A percentile compares a stretch with the other conserved stretches of the same genome.
phyloP scores from a whole-genome alignment of 2,113 vertebrate species.

The Bos indicus region DNA sequence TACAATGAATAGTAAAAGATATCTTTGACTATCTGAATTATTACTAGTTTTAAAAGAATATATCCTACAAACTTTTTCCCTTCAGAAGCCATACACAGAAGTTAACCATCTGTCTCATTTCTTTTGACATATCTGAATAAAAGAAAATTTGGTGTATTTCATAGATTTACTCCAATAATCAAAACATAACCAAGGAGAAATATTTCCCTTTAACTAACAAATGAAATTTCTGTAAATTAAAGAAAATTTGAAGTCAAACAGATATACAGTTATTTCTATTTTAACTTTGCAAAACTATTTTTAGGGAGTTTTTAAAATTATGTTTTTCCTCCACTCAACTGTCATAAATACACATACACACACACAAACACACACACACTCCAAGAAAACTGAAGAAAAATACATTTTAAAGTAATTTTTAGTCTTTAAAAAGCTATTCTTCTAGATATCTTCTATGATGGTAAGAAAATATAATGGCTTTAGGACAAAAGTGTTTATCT shows the following conservation, averaged over 20 bases:
- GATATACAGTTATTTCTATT: background rate
- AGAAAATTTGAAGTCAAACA: conserved; percentile 16
- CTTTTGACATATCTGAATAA: background rate
- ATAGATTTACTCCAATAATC: background rate
- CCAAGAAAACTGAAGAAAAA: background rate
- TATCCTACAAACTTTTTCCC: background rate
- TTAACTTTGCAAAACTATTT: background rate
- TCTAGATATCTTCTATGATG: background rate
- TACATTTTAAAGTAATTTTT: background rate
- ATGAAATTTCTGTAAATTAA: background rate
- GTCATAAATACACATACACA: background rate
- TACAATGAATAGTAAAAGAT: background rate
- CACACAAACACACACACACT: background rate
- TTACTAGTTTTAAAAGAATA: conserved; percentile 7
- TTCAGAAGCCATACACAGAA: background rate
- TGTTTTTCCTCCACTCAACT: background rate
- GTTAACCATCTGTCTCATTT: background rate
- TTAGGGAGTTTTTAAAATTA: background rate
- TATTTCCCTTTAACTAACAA: conserved; percentile 42
- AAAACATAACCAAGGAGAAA: background rate
- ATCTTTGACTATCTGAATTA: background rate
- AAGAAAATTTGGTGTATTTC: background rate
- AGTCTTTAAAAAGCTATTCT: background rate
- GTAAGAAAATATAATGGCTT: background rate
- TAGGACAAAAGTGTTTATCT: background rate